phyloP scores from a whole-genome alignment of 1,140 invertebrate species.

The Pseudomyrmex concolor region DNA sequence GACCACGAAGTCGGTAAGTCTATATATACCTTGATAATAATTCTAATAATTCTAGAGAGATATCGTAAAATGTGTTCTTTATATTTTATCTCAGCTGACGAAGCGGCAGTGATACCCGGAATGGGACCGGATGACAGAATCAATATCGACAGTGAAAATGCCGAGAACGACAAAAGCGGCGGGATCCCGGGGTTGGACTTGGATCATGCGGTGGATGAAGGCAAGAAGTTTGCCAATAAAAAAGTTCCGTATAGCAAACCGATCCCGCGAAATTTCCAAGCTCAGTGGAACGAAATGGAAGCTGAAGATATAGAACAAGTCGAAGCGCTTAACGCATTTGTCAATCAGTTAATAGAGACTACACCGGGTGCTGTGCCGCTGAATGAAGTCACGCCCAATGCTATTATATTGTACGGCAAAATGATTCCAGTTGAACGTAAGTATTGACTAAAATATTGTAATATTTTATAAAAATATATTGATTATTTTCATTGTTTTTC shows the following conservation, averaged over 20 bases:
- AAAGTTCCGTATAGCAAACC: constrained; percentile 97
- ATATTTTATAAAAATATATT: constrained; percentile 11
- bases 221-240: constrained; percentile 89
- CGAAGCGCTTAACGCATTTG: constrained; percentile 87
- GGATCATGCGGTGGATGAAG: constrained; percentile 89
- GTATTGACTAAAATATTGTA: constrained; percentile 53
- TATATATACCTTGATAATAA: not conserved
- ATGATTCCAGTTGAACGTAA: constrained; percentile 90
- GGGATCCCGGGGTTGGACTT: constrained; percentile 95
- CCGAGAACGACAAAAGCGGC: constrained; percentile 78
- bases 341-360: constrained; percentile 90
- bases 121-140: constrained; percentile 97
- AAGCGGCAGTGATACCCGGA: constrained; percentile 93
- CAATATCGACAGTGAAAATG: constrained; percentile 85
- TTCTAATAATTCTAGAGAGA: not conserved
- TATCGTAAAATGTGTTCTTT: constrained; percentile 19
- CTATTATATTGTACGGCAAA: constrained; percentile 92
- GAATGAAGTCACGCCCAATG: constrained; percentile 90
- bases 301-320: constrained; percentile 86
- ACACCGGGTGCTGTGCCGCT: constrained; percentile 89
- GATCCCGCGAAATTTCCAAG: constrained; percentile 97
- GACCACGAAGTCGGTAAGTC: constrained; percentile 89
- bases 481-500: not conserved
- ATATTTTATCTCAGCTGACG: constrained; percentile 86
- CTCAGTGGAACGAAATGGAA: constrained; percentile 96